Evolutionary conservation across 2,888 invertebrate genomes (phyloP), one percentile per base, ranked within the genome.

Genomic region (Coenonympha arcania): DNA sequence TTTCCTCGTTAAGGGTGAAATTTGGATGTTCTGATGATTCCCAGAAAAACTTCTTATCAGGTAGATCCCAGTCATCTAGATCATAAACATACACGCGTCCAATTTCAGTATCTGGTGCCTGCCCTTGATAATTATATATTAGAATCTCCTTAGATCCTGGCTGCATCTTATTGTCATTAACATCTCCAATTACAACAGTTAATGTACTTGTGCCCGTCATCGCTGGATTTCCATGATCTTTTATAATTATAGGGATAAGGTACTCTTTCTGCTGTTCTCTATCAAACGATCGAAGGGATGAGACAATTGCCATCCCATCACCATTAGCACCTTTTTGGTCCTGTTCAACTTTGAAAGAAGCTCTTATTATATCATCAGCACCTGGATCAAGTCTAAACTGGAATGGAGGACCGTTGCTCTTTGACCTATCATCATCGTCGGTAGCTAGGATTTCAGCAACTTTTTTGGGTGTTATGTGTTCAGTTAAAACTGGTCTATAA

Each of bases 141-240:
- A 97, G 94, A 67, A 99, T 96, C 60, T 97, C 94, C 87, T 99
- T 99, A 3, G 95, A 93, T 1, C 99, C 99, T 0, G 98, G 96
- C 71, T 95, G 95, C 96, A 99, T 99, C 84, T 96, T 95, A 79
- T 99, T 98, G 76, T 99, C 99, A 77, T 99, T 99, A 16, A 95
- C 94, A 79, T 99, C 99, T 16, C 98, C 98, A 64, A 99, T 98
- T 42, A 98, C 95, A 19, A 99, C 95, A 0, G 97, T 98, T 28
- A 99, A 85, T 0, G 97, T 98, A 69, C 96, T 96, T 6, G 98
- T 98, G 57, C 97, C 98, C 11, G 96, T 95, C 94, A 97, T 95
- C 0, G 94, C 93, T n/a, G 97, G 96, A 61, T 94, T 95, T 31
- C 98, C 98, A 64, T 95, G 95, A 87, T 99, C 99, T 79, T 95